Evolutionary conservation across 2,888 invertebrate species (phyloP).

Genomic region (Caenorhabditis angaria): DNA sequence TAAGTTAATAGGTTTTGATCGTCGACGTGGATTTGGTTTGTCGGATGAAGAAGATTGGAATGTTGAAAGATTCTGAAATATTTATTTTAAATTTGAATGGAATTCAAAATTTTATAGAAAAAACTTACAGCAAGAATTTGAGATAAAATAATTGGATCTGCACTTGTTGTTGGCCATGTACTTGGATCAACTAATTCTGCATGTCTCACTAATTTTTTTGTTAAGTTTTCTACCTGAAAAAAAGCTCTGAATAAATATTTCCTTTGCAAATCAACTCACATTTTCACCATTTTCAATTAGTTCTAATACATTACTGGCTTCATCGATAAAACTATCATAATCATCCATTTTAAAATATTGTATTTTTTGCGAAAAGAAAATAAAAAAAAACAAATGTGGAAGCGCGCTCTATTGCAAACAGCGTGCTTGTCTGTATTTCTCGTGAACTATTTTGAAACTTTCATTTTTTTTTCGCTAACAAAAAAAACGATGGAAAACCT

Average conservation of each 20-base stretch:
- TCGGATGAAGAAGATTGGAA: neutral
- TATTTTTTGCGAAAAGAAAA: too few species aligned
- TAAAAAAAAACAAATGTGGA: neutral
- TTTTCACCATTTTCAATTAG: slow-evolving; percentile 16
- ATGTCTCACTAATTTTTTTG: neutral
- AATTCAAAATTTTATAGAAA: neutral
- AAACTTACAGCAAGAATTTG: slow-evolving; percentile 8
- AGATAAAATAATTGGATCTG: neutral
- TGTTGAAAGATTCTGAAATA: neutral
- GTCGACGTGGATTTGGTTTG: neutral
- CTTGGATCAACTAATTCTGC: slow-evolving; percentile 15
- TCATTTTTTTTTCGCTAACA: slow-evolving; percentile 17
- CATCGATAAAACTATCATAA: slow-evolving; percentile 25
- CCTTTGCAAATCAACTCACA: slow-evolving; percentile 10
- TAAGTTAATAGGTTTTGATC: neutral
- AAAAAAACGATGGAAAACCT: neutral
- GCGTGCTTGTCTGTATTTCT: neutral
- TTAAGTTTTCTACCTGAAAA: slow-evolving; percentile 12
- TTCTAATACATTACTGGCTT: slow-evolving; percentile 13
- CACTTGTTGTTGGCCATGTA: slow-evolving; percentile 7
- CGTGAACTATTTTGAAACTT: slow-evolving; percentile 4
- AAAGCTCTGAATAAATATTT: neutral
- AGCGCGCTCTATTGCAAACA: neutral
- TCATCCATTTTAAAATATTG: slow-evolving; percentile 18
- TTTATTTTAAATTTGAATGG: neutral